These are phyloP conservation scores for Plecotus auritus DNA, from an alignment of 2,113 vertebrate genomes.

Conservation along the genomic window DNA sequence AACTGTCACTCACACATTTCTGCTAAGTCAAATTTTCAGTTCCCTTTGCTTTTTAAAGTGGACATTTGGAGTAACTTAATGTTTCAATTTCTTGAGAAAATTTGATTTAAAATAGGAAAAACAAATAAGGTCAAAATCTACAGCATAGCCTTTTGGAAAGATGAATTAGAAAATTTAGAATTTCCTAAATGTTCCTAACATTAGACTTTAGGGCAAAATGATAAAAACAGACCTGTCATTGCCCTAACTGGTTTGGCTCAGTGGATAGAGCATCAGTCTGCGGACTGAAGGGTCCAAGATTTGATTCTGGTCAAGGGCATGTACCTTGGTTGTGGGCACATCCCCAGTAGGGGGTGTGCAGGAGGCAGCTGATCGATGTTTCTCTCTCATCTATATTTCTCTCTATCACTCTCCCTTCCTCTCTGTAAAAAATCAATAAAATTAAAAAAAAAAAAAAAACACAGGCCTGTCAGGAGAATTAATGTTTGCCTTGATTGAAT, in stretches of 20 bases:
- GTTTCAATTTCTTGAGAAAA: slow-evolving; percentile 2
- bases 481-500: neutral
- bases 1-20: slow-evolving; percentile 18
- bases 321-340: too few species aligned
- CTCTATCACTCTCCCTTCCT: too few species aligned
- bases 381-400: too few species aligned
- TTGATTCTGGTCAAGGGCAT: too few species aligned
- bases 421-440: too few species aligned
- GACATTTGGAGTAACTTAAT: neutral
- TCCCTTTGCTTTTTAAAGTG: neutral
- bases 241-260: too few species aligned
- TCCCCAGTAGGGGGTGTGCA: too few species aligned
- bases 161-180: neutral
- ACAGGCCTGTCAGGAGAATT: neutral
- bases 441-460: too few species aligned
- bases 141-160: neutral
- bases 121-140: neutral
- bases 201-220: neutral
- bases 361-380: too few species aligned
- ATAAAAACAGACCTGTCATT: neutral
- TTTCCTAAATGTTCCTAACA: neutral
- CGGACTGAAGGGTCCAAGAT: too few species aligned
- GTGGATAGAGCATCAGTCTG: neutral
- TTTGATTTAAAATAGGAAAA: neutral
- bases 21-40: neutral